A percentile compares a stretch with the other conserved stretches of the same genome.
phyloP scores from a whole-genome alignment of 1,140 invertebrate species.

The Pseudomyrmex cubaensis region DNA sequence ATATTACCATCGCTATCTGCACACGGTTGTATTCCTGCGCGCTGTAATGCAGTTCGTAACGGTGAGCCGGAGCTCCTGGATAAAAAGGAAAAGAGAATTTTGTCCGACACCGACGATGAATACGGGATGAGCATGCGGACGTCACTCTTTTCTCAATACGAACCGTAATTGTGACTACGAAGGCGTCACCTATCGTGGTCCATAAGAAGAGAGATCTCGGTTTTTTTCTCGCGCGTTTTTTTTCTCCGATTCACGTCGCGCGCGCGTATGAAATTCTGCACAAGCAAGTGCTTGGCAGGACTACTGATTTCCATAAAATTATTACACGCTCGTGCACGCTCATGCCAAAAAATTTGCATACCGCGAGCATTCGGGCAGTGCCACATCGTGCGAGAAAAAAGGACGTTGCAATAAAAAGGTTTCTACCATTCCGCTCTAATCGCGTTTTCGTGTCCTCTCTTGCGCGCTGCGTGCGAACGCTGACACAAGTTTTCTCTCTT shows the following conservation, averaged over 20 bases:
- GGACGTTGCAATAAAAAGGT: slow-evolving; percentile 60
- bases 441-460: slow-evolving; percentile 63
- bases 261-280: slow-evolving; percentile 56
- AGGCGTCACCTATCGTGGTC: slow-evolving; percentile 4
- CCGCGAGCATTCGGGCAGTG: slow-evolving; percentile 25
- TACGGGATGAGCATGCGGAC: slow-evolving; percentile 41
- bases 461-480: background rate
- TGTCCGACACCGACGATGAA: slow-evolving; percentile 35
- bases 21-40: slow-evolving; percentile 23
- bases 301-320: slow-evolving; percentile 74
- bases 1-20: slow-evolving; percentile 43
- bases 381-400: background rate
- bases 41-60: slow-evolving; percentile 28
- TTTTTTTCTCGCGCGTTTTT: slow-evolving; percentile 3
- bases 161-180: background rate
- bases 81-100: background rate
- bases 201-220: background rate
- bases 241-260: slow-evolving; percentile 2
- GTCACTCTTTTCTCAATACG: slow-evolving; percentile 32
- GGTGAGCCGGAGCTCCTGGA: background rate
- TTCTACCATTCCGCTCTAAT: slow-evolving; percentile 64
- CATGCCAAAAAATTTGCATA: slow-evolving; percentile 70
- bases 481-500: slow-evolving; percentile 1
- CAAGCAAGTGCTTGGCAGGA: slow-evolving; percentile 49
- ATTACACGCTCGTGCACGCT: slow-evolving; percentile 57